phyloP scores from a whole-genome alignment of 2,113 vertebrate species.

The Serinus canaria region DNA sequence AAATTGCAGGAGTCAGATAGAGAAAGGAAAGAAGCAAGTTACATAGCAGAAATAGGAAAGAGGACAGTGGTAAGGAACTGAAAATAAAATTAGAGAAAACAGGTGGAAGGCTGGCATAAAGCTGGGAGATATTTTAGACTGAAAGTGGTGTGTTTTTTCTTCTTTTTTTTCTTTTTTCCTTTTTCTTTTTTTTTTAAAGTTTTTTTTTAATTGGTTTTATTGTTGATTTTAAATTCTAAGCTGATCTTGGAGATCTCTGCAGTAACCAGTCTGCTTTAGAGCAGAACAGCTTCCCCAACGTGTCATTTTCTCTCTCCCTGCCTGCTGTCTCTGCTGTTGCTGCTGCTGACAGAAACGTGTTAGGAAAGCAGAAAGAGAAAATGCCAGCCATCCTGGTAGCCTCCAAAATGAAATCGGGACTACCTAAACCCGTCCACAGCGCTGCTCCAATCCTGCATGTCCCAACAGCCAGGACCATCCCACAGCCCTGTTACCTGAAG shows the following conservation, averaged over 20 bases:
- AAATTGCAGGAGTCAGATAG: slow-evolving; percentile 43
- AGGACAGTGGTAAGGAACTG: slow-evolving; percentile 35
- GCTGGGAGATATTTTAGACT: background rate
- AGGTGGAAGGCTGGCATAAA: slow-evolving; percentile 45
- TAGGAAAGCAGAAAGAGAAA: slow-evolving; percentile 81
- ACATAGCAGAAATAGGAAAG: slow-evolving; percentile 25
- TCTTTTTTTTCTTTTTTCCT: too few species aligned
- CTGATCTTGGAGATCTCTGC: slow-evolving; percentile 11
- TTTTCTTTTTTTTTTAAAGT: too few species aligned
- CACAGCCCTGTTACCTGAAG: slow-evolving; percentile 84
- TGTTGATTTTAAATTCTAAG: background rate
- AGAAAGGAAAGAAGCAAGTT: slow-evolving; percentile 46
- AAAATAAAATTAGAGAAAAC: slow-evolving; percentile 44
- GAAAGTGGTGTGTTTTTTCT: background rate
- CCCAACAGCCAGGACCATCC: slow-evolving; percentile 77
- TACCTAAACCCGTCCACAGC: slow-evolving; percentile 93
- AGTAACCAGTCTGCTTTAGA: background rate
- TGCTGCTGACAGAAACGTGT: slow-evolving; percentile 74
- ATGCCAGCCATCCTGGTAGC: slow-evolving; percentile 96
- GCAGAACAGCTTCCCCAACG: slow-evolving; percentile 37
- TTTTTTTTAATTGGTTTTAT: background rate
- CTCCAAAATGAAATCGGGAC: slow-evolving; percentile 98
- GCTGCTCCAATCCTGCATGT: slow-evolving; percentile 89
- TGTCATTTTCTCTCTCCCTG: slow-evolving; percentile 19
- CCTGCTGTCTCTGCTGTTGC: slow-evolving; percentile 69